Evolutionary conservation across 1,140 invertebrate genomes (phyloP), one percentile per base, ranked within the genome.

Genomic region (Pygmarrhopalites habei): DNA sequence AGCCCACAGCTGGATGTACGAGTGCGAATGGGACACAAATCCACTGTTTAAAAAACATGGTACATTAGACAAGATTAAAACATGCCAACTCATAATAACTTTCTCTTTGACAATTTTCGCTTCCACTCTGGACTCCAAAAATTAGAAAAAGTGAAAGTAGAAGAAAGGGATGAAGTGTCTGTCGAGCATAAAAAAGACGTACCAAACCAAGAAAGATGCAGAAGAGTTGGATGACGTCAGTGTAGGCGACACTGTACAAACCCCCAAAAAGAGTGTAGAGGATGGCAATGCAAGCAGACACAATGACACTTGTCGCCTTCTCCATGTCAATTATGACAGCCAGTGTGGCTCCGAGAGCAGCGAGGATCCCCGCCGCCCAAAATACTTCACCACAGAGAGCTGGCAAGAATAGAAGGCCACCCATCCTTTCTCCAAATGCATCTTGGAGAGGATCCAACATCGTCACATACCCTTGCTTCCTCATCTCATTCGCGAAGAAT

Each of bases 381-480:
- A 90, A 90, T 23, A 90, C 79, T 75, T 91, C 89, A 15, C 88
- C 87, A 60, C 85, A 81, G 2, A 91, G 76, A 44, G 88, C 87
- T 12, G 89, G 88, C 30, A 91, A 76, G 73, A 88, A 90, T 49
- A 91, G 78, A 19, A 90, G 75, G 1, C 86, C 87, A 26, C 89
- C 88, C 75, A 90, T 84, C 35, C 86, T 76, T 67, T 83, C 81
- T 19, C 89, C 89, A 72, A 88, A 90, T 69, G 78, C 84, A 61
- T 84, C 81, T 76, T 87, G 85, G 74, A 91, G 88, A 1, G 88
- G 89, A 75, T 91, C 89, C 72, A 91, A 75, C 86, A 91, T 89
- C 0, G 89, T 91, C n/a, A 90, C 83, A 73, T 90, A 88, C 17
- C 87, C 86, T 67, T 86, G 81, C 68, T 83, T 81, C 62, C 89